Evolutionary conservation across 2,888 invertebrate species (phyloP).

Genomic region (Steinernema scapterisci): DNA sequence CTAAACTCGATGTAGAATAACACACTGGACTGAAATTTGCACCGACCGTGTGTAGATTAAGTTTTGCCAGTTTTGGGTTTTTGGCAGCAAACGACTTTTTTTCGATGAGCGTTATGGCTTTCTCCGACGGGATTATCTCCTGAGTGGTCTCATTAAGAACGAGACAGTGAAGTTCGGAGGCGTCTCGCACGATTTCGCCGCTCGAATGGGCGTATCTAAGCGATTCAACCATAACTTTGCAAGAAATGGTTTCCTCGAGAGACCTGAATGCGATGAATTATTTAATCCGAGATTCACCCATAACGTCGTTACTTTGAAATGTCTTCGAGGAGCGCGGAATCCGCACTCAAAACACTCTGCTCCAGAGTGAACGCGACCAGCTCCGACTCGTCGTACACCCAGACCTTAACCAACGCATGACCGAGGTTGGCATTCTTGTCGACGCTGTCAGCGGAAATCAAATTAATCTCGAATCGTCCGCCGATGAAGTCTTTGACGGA

Average conservation of each 20-base stretch:
- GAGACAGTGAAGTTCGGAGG: conserved; percentile 6
- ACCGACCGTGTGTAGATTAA: conserved; percentile 7
- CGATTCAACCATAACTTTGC: conserved; percentile 19
- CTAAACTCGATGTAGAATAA: too few relatives aligned
- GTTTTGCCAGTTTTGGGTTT: conserved; percentile 11
- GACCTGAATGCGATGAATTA: conserved; percentile 9
- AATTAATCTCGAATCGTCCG: not conserved
- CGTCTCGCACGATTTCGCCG: conserved; percentile 16
- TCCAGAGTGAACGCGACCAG: not conserved
- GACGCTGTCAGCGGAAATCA: conserved; percentile 9
- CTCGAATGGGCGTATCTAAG: conserved; percentile 14
- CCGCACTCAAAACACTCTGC: conserved; percentile 1
- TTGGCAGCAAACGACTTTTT: not conserved
- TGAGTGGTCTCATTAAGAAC: conserved; percentile 15
- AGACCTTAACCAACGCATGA: not conserved
- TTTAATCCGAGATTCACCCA: not conserved
- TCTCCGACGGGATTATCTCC: conserved; percentile 11
- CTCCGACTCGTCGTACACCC: conserved; percentile 17
- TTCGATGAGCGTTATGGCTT: conserved; percentile 4
- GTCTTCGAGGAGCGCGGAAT: conserved; percentile 3
- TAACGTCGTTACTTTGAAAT: conserved; percentile 7
- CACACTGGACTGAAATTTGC: too few relatives aligned
- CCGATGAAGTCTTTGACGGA: conserved; percentile 24
- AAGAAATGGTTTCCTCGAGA: conserved; percentile 7
- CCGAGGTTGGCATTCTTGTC: conserved; percentile 15